Conservation (phyloP, 2,888 invertebrate species). For the Dolomedes plantarius region DNA sequence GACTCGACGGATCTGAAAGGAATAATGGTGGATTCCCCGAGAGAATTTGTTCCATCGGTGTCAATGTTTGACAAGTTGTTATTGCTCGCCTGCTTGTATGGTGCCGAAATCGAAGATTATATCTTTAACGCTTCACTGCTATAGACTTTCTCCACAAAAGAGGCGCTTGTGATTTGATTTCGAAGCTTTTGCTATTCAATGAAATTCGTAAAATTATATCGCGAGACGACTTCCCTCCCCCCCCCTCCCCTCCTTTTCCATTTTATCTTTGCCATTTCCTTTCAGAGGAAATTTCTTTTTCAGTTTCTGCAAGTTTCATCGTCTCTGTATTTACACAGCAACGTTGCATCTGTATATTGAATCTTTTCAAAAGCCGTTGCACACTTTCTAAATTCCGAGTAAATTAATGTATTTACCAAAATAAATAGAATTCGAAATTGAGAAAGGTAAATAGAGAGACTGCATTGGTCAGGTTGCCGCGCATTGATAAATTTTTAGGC, state of each 20-base stretch:
- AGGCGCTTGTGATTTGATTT: slow-evolving; percentile 43
- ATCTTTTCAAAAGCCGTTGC: slow-evolving; percentile 28
- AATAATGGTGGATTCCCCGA: slow-evolving; percentile 61
- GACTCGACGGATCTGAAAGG: slow-evolving; percentile 55
- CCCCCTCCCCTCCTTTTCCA: not conserved
- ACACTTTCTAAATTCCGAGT: slow-evolving; percentile 64
- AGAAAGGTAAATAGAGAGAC: not conserved
- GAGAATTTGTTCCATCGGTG: slow-evolving; percentile 60
- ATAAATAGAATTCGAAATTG: slow-evolving; percentile 37
- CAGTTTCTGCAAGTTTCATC: not conserved
- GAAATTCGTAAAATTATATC: slow-evolving; percentile 10
- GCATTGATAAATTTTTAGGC: not conserved
- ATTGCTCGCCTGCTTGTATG: slow-evolving; percentile 61
- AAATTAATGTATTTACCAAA: slow-evolving; percentile 46
- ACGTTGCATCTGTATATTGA: not conserved
- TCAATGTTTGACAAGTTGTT: slow-evolving; percentile 58
- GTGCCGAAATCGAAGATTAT: slow-evolving; percentile 69
- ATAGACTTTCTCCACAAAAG: slow-evolving; percentile 68
- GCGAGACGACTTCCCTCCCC: not conserved
- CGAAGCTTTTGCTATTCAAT: slow-evolving; percentile 39
- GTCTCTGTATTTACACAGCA: slow-evolving; percentile 38
- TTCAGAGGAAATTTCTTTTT: slow-evolving; percentile 25
- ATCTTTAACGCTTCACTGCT: slow-evolving; percentile 64
- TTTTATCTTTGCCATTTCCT: slow-evolving; percentile 34
- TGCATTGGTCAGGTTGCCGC: not conserved